Base-by-base conservation (phyloP, 2,113 vertebrate species). In the Carettochelys insculpta region DNA sequence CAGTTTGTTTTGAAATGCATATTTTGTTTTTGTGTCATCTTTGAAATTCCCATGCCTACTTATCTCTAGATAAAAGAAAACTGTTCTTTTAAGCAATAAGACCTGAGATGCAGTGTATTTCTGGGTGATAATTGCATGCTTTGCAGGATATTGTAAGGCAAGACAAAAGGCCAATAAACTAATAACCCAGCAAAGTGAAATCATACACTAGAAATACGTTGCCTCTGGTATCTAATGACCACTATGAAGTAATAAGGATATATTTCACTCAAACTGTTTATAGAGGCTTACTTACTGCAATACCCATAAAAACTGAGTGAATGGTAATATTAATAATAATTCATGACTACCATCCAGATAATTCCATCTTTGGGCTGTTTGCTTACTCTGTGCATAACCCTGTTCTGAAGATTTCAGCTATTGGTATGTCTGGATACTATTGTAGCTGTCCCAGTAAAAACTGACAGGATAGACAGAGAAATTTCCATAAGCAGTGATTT, bases 1-100 rank as follows among this genome's bases (percentile, higher is more conserved):
- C 58, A 27, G 56, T 93, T 94, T 96, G 82, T 97, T 96, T 96
- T 95, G 90, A 96, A 97, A 93, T 89, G 82, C 78, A 48, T 65
- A 89, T 94, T 79, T 94, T 94, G 87, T 20, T 95, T 96, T 92
- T 77, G 1, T 96, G 92, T 93, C 87, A 76, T 90, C 85, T 90
- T 92, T 94, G 47, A 94, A 96, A 95, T 93, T 96, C 92, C 80
- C 88, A 47, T 94, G 78, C 93, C 80, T 80, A 87, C 85, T 94
- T 93, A 83, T 54, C 65, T 93, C 88, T 87, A 89, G 51, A 77
- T 89, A 76, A 92, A 93, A 91, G 81, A 38, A 93, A 86, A 54
- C 31, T 93, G 83, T 92, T 95, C 31, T 82, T 93, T 95, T 95
- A 17, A 90, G 58, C 88, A 91, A 6, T 68, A 65, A 86, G 19